These are phyloP conservation scores for Ictalurus punctatus DNA, from an alignment of 2,113 vertebrate genomes.

Conservation along the genomic window DNA sequence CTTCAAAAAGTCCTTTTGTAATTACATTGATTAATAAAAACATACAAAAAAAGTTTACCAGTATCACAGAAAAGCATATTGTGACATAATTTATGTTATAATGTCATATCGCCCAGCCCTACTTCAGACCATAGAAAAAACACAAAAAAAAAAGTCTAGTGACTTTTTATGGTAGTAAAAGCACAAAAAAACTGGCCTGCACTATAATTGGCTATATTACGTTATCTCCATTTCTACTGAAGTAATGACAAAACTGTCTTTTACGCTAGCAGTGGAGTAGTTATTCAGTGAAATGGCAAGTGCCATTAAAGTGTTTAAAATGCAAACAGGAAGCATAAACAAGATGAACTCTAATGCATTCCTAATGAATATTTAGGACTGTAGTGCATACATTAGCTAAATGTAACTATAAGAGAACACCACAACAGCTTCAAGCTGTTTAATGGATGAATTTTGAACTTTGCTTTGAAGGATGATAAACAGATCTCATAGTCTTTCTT, in stretches of 20 bases:
- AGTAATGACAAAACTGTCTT: neutral
- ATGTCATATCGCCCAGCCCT: neutral
- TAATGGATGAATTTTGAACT: neutral
- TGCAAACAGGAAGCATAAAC: neutral
- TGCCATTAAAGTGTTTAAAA: neutral
- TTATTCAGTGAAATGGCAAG: neutral
- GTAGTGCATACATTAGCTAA: neutral
- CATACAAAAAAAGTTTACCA: neutral
- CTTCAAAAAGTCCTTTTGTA: neutral
- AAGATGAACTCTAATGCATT: neutral
- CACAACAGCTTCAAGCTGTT: neutral
- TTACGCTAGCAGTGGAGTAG: neutral
- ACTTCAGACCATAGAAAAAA: neutral
- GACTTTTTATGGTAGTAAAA: neutral
- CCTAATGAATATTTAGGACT: neutral
- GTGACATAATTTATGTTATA: neutral
- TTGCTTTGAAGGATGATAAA: neutral
- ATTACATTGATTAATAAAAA: neutral
- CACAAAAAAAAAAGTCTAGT: neutral
- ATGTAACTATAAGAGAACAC: neutral
- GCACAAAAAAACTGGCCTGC: neutral
- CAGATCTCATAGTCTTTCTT: neutral
- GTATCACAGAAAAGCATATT: neutral
- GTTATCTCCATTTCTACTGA: neutral
- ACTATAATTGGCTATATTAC: neutral